Evolutionary conservation across 2,888 invertebrate species (phyloP).

Genomic region (Trachelus stipa): DNA sequence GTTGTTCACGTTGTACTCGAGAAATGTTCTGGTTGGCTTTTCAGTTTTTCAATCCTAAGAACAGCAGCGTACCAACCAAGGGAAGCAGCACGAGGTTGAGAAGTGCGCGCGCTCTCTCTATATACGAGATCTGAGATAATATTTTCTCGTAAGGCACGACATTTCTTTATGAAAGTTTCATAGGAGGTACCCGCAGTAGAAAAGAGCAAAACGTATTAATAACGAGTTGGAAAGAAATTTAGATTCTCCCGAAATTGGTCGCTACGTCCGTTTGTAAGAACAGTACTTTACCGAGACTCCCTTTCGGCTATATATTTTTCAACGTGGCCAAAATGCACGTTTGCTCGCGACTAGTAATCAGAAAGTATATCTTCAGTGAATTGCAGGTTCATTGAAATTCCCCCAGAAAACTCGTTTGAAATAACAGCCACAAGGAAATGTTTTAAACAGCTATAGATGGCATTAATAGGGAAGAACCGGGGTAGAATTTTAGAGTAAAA

Average conservation of each 20-base stretch:
- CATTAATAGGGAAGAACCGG: neutral
- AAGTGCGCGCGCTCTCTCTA: neutral
- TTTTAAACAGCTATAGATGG: neutral
- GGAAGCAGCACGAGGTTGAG: neutral
- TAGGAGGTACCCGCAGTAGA: constrained; percentile 14
- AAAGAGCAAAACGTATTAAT: neutral
- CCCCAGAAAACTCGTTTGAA: neutral
- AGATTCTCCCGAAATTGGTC: neutral
- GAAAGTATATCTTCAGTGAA: neutral
- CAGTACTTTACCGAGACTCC: neutral
- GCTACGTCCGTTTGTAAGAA: neutral
- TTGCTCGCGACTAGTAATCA: neutral
- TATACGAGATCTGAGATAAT: constrained; percentile 36
- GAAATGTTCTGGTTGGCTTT: neutral
- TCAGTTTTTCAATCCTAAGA: neutral
- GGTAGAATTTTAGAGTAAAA: neutral
- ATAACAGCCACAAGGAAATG: neutral
- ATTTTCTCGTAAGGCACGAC: constrained; percentile 54
- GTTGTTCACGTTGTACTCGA: neutral
- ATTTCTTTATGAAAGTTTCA: constrained; percentile 56
- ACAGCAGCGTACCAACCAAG: neutral
- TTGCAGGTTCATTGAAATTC: neutral
- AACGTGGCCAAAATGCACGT: neutral
- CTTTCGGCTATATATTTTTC: neutral
- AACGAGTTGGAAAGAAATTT: neutral